phyloP scores from a whole-genome alignment of 1,140 invertebrate genomes.

The Drosophila auraria region DNA sequence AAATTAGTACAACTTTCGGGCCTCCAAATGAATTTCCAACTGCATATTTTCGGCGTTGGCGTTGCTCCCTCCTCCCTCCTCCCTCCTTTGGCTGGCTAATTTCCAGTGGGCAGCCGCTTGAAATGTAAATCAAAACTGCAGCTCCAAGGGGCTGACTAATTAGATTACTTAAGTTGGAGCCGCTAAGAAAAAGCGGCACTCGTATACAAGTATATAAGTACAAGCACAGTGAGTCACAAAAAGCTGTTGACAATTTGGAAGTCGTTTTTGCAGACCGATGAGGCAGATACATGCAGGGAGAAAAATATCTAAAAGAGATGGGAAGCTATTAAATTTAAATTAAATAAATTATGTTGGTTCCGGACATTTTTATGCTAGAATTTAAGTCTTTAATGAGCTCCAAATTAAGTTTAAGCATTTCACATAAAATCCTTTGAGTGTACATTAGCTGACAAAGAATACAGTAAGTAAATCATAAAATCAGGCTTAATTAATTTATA shows the following conservation, averaged over 20 bases:
- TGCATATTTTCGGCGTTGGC: conserved; percentile 5
- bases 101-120: conserved; percentile 39
- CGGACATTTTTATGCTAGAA: too few relatives aligned
- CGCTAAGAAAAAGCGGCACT: conserved; percentile 19
- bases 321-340: too few relatives aligned
- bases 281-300: conserved; percentile 2
- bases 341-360: too few relatives aligned
- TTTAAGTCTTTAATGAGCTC: too few relatives aligned
- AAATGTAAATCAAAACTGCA: conserved; percentile 79
- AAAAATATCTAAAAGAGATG: not conserved
- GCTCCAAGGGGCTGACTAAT: conserved; percentile 67
- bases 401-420: too few relatives aligned
- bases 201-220: not conserved
- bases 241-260: conserved; percentile 68
- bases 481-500: too few relatives aligned
- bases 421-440: too few relatives aligned
- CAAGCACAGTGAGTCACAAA: conserved; percentile 40
- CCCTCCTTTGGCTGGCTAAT: conserved; percentile 36
- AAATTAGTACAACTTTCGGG: conserved; percentile 65
- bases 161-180: conserved; percentile 61
- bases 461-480: too few relatives aligned
- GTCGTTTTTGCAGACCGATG: conserved; percentile 21
- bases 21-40: conserved; percentile 7
- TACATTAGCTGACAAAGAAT: too few relatives aligned
- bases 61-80: not conserved